Evolutionary conservation across 2,888 invertebrate species (phyloP).

Genomic region (Brenthis hecate): DNA sequence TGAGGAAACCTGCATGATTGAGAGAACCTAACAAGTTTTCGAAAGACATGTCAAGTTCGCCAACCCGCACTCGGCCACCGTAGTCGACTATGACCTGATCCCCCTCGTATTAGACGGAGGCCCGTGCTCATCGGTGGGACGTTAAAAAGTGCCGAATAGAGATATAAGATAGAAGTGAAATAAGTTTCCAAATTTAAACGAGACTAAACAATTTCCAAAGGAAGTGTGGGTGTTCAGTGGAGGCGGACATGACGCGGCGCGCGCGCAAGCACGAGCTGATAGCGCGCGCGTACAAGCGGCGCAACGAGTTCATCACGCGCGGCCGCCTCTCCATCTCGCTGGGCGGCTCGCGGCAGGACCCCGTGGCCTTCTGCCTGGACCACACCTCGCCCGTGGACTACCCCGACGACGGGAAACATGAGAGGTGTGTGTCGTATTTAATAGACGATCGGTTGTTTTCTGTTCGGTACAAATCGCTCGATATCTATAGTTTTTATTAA

Average conservation of each 20-base stretch:
- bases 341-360: slow-evolving; percentile 94
- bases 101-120: no score
- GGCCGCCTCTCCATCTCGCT: slow-evolving; percentile 94
- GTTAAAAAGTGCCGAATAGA: no score
- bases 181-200: neutral
- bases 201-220: slow-evolving; percentile 60
- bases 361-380: slow-evolving; percentile 87
- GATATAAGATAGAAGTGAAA: no score
- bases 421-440: slow-evolving; percentile 54
- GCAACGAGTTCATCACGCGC: slow-evolving; percentile 91
- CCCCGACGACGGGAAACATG: slow-evolving; percentile 70
- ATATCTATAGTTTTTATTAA: neutral
- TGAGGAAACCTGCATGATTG: no score
- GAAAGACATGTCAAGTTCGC: no score
- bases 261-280: slow-evolving; percentile 94
- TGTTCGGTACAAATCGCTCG: neutral
- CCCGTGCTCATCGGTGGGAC: no score
- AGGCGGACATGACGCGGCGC: slow-evolving; percentile 78
- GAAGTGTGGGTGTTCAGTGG: slow-evolving; percentile 89
- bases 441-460: neutral
- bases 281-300: slow-evolving; percentile 93
- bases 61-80: no score
- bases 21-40: no score
- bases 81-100: no score
- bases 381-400: slow-evolving; percentile 68